These are phyloP conservation scores for Echinops telfairi DNA, from an alignment of 2,113 vertebrate genomes.

Conservation along the genomic window DNA sequence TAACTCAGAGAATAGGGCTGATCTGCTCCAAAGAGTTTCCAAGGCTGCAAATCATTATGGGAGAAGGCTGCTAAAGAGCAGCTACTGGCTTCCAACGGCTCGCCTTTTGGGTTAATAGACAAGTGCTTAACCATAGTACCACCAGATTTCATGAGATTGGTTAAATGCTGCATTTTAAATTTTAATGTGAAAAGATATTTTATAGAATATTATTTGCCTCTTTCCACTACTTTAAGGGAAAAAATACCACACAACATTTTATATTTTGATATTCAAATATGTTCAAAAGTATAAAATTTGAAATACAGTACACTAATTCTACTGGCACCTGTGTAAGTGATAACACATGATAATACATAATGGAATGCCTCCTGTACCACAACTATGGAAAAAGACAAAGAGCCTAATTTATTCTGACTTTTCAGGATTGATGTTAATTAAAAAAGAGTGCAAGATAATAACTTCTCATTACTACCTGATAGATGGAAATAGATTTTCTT, in stretches of 20 bases:
- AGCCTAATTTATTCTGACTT: conserved; percentile 89
- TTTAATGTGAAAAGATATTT: conserved; percentile 37
- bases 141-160: background rate
- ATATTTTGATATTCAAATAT: conserved; percentile 77
- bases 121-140: background rate
- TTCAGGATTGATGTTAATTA: conserved; percentile 91
- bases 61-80: background rate
- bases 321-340: conserved; percentile 77
- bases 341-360: conserved; percentile 85
- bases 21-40: background rate
- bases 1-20: background rate
- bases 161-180: background rate
- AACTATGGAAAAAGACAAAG: conserved; percentile 87
- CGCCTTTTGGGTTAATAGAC: background rate
- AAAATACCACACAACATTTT: conserved; percentile 58
- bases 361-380: conserved; percentile 84
- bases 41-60: background rate
- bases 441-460: conserved; percentile 89
- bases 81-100: fast-evolving
- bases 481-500: conserved; percentile 89
- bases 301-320: conserved; percentile 84
- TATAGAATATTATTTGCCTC: background rate
- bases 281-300: conserved; percentile 64
- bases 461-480: conserved; percentile 89
- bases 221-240: background rate